Evolutionary conservation across 2,797 vertebrate genomes (phyloP).

Genomic region (Crocodylus rhombifer): DNA sequence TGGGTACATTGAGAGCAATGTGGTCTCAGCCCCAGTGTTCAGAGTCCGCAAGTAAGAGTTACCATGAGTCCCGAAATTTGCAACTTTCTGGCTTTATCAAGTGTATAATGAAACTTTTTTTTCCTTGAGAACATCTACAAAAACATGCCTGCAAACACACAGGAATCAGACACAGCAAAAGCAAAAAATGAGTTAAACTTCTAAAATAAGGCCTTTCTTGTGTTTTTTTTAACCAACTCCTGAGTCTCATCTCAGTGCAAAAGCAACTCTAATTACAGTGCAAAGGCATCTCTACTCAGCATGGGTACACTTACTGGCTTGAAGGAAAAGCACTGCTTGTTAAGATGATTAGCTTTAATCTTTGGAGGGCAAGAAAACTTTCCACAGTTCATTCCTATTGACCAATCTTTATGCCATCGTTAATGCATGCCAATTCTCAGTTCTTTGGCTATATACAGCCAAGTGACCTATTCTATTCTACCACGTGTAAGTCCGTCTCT

Average conservation of each 20-base stretch:
- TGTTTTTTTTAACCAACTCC: not conserved
- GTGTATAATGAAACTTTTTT: not conserved
- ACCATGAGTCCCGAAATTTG: not conserved
- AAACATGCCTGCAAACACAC: too few relatives aligned
- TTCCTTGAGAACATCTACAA: not conserved
- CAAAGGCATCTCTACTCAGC: not conserved
- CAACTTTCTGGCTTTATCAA: not conserved
- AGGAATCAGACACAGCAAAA: too few relatives aligned
- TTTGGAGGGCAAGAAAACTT: not conserved
- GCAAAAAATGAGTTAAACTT: not conserved
- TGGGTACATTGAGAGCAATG: not conserved
- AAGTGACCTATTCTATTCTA: not conserved
- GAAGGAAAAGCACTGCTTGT: not conserved
- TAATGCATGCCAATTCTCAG: not conserved
- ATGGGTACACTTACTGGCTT: not conserved
- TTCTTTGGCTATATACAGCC: not conserved
- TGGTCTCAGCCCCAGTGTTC: not conserved
- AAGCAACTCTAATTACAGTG: not conserved
- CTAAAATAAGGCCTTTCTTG: not conserved
- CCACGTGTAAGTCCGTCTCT: not conserved
- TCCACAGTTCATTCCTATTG: not conserved
- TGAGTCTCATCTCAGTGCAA: conserved; percentile 23
- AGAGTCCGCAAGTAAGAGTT: not conserved
- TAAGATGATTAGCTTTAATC: not conserved
- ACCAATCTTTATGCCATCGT: not conserved